phyloP scores from a whole-genome alignment of 2,888 invertebrate genomes.

The Philaethria dido region DNA sequence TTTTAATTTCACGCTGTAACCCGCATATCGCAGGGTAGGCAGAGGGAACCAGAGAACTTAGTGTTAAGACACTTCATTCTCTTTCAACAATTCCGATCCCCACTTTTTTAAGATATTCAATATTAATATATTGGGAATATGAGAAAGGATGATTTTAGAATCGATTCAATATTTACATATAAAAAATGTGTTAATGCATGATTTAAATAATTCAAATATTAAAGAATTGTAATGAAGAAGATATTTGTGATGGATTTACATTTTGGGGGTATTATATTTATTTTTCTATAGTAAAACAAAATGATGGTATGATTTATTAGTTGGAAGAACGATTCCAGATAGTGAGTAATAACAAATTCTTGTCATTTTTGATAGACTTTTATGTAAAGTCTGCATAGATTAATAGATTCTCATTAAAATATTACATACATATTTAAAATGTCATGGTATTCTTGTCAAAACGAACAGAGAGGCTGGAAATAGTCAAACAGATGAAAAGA shows the following conservation, averaged over 20 bases:
- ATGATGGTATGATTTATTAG: no score
- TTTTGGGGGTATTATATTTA: not conserved
- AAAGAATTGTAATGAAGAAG: not conserved
- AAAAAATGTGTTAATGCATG: not conserved
- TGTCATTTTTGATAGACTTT: no score
- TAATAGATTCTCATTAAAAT: not conserved
- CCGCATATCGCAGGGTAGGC: no score
- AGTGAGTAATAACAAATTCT: no score
- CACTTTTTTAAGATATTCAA: not conserved
- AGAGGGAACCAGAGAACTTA: no score
- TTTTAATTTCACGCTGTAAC: no score
- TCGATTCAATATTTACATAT: constrained; percentile 5
- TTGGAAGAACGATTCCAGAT: no score
- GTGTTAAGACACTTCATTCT: no score
- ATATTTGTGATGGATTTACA: not conserved
- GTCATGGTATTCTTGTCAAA: constrained; percentile 13
- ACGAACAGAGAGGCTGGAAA: constrained; percentile 3
- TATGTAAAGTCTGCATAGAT: no score
- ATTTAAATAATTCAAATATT: not conserved
- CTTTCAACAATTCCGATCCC: no score
- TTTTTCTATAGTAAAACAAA: not conserved
- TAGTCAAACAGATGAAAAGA: not conserved
- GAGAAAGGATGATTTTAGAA: not conserved
- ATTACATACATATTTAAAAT: not conserved
- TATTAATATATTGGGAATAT: not conserved